Conservation (phyloP, 2,888 invertebrate genomes). For the Harpalus rubripes region DNA sequence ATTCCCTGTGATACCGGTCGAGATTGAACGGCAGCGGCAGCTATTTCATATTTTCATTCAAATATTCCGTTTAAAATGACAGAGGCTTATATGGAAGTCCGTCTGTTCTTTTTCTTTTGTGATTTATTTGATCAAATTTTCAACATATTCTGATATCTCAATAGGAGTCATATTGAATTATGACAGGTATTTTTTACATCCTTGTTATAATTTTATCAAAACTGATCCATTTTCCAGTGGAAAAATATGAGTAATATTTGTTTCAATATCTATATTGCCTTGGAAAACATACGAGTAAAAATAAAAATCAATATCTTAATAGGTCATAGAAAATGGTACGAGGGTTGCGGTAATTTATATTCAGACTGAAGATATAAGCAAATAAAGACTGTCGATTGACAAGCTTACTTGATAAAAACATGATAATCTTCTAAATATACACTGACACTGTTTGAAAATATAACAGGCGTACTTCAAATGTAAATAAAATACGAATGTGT, state of each 20-base stretch:
- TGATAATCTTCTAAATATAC: background rate
- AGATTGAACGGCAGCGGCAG: background rate
- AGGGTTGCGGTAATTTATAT: slow-evolving; percentile 30
- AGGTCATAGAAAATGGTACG: slow-evolving; percentile 24
- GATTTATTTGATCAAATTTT: slow-evolving; percentile 49
- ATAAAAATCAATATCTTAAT: slow-evolving; percentile 54
- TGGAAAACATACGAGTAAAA: slow-evolving; percentile 29
- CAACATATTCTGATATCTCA: slow-evolving; percentile 48
- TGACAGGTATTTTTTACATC: slow-evolving; percentile 50
- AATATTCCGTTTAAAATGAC: slow-evolving; percentile 27
- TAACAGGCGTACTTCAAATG: background rate
- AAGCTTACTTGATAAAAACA: background rate
- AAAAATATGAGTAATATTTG: slow-evolving; percentile 13
- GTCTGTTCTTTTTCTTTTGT: slow-evolving; percentile 26
- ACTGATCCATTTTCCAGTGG: slow-evolving; percentile 36
- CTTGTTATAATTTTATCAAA: slow-evolving; percentile 43
- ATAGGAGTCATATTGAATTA: slow-evolving; percentile 29
- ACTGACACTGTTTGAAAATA: background rate
- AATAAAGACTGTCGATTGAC: background rate
- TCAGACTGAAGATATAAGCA: background rate
- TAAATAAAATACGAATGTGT: too few species aligned
- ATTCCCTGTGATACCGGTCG: too few species aligned
- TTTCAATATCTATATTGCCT: slow-evolving; percentile 36
- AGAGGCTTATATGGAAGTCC: slow-evolving; percentile 23
- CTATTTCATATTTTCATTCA: slow-evolving; percentile 11